Conservation (phyloP, 2,113 vertebrate species). For the Hymenochirus boettgeri region DNA sequence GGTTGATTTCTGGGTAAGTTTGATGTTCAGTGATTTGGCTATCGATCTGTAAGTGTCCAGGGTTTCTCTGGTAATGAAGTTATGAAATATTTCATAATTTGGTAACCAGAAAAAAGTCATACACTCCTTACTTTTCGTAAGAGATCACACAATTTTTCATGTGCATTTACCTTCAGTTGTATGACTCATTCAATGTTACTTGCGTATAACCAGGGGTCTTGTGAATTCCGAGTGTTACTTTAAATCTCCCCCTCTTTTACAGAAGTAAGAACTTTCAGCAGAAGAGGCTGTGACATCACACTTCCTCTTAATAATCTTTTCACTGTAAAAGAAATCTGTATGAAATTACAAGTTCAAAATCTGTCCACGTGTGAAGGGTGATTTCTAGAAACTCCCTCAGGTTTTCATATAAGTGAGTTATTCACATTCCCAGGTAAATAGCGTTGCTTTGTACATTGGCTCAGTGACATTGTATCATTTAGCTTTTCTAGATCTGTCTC, state of each 20-base stretch:
- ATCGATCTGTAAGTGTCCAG: background rate
- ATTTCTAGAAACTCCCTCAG: conserved; percentile 13
- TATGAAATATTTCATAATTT: conserved; percentile 12
- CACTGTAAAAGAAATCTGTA: background rate
- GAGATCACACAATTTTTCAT: background rate
- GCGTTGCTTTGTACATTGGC: background rate
- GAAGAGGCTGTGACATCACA: background rate
- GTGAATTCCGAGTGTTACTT: background rate
- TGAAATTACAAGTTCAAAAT: background rate
- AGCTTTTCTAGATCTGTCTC: background rate
- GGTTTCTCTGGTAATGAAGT: too few species aligned
- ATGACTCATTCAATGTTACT: conserved; percentile 19
- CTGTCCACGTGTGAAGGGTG: background rate
- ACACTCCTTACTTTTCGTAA: background rate
- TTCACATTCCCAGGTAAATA: conserved; percentile 1
- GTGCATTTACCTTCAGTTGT: background rate
- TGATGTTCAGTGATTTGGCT: background rate
- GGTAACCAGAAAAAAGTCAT: conserved; percentile 3
- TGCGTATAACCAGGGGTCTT: background rate
- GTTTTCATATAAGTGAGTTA: conserved; percentile 6
- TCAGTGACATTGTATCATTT: background rate
- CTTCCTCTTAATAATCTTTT: conserved; percentile 13
- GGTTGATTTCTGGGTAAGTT: too few species aligned
- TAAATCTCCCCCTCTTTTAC: conserved; percentile 1
- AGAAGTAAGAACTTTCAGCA: conserved; percentile 14